These are phyloP conservation scores for Leptinotarsa rubiginosa DNA, from an alignment of 2,888 invertebrate genomes.

Conservation along the genomic window DNA sequence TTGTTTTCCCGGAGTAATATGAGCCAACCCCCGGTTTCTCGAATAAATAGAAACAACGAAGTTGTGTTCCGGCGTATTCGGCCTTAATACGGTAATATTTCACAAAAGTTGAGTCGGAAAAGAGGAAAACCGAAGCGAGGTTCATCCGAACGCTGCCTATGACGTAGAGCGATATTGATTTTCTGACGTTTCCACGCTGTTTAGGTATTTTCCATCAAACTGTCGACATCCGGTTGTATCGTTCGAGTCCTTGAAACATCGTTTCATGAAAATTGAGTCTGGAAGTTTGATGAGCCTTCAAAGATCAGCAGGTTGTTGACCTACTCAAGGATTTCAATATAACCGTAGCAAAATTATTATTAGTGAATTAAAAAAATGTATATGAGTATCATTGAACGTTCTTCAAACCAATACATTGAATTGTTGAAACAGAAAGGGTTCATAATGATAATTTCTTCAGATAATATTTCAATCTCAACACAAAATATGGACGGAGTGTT, in stretches of 20 bases:
- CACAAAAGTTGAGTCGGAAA: slow-evolving; percentile 37
- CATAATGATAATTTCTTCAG: too few species aligned
- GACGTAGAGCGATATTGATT: slow-evolving; percentile 65
- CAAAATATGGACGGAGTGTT: too few species aligned
- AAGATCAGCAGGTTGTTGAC: not conserved
- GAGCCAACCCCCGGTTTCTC: slow-evolving; percentile 17
- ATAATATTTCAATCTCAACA: too few species aligned
- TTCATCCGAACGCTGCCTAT: slow-evolving; percentile 57
- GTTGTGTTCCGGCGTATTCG: slow-evolving; percentile 34
- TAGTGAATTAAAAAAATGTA: too few species aligned
- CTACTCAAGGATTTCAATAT: not conserved
- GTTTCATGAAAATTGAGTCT: not conserved
- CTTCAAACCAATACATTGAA: too few species aligned
- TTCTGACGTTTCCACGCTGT: slow-evolving; percentile 56
- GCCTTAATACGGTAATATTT: slow-evolving; percentile 42
- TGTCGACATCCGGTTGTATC: slow-evolving; percentile 49
- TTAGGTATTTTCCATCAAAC: slow-evolving; percentile 62
- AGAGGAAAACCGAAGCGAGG: slow-evolving; percentile 44
- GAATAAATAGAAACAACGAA: slow-evolving; percentile 40
- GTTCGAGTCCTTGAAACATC: slow-evolving; percentile 20
- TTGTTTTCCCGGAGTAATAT: slow-evolving; percentile 11
- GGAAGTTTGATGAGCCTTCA: not conserved
- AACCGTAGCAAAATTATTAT: too few species aligned
- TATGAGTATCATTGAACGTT: too few species aligned
- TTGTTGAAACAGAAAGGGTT: too few species aligned